Evolutionary conservation across 2,888 invertebrate species (phyloP), one percentile per base, ranked within the genome.

Genomic region (Diplazon laetatorius): DNA sequence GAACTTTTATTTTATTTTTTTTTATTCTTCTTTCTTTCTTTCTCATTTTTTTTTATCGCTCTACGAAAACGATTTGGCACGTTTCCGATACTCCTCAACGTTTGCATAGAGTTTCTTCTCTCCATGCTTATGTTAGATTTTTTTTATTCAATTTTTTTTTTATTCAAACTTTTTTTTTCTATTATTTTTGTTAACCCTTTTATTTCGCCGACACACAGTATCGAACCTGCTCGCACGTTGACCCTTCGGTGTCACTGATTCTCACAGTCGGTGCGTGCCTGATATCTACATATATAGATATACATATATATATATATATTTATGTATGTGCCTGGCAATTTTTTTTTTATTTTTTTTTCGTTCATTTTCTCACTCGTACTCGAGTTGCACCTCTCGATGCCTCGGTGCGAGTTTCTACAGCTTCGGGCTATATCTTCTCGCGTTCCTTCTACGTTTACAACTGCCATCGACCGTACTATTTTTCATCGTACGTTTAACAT

Each of bases 171-270:
- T 9, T 9, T 46, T 1, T 46, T 46, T 2, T 5, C 2, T 71
- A 37, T 55, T 72, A 80, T 72, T n/a, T n/a, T 55, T 80, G 74
- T 80, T 60, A 66, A 74, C 25, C 22, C 65, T 46, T 50, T 80
- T 72, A 66, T 80, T 66, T 68, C 78, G 55, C 73, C 62, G 72
- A 59, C 79, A 74, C 79, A 74, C 69, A 74, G 70, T 78, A 74
- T 78, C 60, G 78, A 74, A 74, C 76, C 80, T n/a, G n/a, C n/a
- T 82, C 80, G 75, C 6, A 62, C 63, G 77, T 73, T 73, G 73
- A 73, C 57, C 55, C 77, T 73, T 78, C 73, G 69, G 65, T 70
- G 78, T 74, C 78, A 78, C 65, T 74, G 74, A 73, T 78, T 73
- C 70, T 60, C 59, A 70, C 69, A 65, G 71, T 62, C 42, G 72